A percentile compares a stretch with the other conserved stretches of the same genome.
These are phyloP conservation scores for Germaria angustata DNA, from an alignment of 2,888 invertebrate genomes.

Conservation along the genomic window DNA sequence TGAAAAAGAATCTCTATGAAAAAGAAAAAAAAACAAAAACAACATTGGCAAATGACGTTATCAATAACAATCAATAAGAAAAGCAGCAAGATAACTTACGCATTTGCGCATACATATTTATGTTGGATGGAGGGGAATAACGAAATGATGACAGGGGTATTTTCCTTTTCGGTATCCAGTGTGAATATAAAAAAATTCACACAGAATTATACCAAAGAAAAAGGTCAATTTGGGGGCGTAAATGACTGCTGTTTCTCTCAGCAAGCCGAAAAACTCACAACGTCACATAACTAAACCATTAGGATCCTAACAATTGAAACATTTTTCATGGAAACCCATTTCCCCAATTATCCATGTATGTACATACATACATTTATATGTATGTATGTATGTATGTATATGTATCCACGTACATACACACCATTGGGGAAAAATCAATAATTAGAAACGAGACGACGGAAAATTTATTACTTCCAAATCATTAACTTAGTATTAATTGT, in stretches of 20 bases:
- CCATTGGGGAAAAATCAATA: conserved; percentile 68
- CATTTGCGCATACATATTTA: conserved; percentile 59
- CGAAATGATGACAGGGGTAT: background rate
- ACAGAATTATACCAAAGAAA: conserved; percentile 34
- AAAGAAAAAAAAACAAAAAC: background rate
- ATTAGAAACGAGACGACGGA: background rate
- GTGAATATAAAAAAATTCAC: conserved; percentile 22
- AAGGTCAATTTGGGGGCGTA: conserved; percentile 65
- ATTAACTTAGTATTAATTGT: background rate
- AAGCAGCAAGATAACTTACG: conserved; percentile 43
- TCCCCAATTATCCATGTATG: background rate
- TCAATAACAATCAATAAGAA: conserved; percentile 21
- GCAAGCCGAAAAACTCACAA: background rate
- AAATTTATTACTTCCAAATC: conserved; percentile 3
- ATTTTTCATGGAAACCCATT: conserved; percentile 6
- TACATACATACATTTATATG: no score
- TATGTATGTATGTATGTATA: no score
- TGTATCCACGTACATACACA: background rate
- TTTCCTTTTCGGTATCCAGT: conserved; percentile 56
- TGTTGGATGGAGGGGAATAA: background rate
- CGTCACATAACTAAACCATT: background rate
- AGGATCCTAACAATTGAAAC: background rate
- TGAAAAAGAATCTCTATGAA: background rate
- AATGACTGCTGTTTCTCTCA: conserved; percentile 9
- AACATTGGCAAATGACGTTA: conserved; percentile 31